A percentile compares a stretch with the other conserved stretches of the same genome.
Conservation (phyloP, 2,888 invertebrate genomes). For the Malthinus seriepunctatus region DNA sequence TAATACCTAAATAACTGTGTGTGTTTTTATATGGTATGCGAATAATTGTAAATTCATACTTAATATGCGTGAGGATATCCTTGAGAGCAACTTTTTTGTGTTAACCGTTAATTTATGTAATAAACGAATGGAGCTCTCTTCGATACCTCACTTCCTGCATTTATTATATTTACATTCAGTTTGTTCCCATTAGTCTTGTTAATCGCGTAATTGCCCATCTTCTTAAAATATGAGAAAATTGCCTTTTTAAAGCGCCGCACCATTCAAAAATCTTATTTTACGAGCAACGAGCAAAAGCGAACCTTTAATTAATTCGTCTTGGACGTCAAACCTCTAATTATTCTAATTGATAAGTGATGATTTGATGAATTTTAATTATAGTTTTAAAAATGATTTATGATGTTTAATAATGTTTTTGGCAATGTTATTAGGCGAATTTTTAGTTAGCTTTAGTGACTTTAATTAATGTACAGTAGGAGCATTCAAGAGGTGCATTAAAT, state of each 20-base stretch:
- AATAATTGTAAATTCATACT: conserved; percentile 16
- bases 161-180: conserved; percentile 6
- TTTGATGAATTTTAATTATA: no score
- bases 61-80: conserved; percentile 20
- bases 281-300: no score
- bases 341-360: no score
- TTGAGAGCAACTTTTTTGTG: conserved; percentile 18
- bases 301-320: no score
- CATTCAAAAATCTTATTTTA: no score
- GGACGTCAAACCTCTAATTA: no score
- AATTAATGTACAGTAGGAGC: neutral
- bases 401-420: no score
- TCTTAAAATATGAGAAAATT: neutral
- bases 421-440: neutral
- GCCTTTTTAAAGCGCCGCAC: no score
- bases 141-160: conserved; percentile 14
- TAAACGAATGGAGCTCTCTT: conserved; percentile 7
- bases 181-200: conserved; percentile 10
- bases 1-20: conserved; percentile 21
- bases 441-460: neutral
- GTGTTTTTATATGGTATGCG: conserved; percentile 18
- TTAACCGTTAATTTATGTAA: conserved; percentile 19
- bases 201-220: neutral
- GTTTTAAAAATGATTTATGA: neutral
- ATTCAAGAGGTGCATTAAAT: conserved; percentile 3